These are phyloP conservation scores for Rhizoglyphus robini DNA, from an alignment of 1,140 invertebrate genomes.

Conservation along the genomic window DNA sequence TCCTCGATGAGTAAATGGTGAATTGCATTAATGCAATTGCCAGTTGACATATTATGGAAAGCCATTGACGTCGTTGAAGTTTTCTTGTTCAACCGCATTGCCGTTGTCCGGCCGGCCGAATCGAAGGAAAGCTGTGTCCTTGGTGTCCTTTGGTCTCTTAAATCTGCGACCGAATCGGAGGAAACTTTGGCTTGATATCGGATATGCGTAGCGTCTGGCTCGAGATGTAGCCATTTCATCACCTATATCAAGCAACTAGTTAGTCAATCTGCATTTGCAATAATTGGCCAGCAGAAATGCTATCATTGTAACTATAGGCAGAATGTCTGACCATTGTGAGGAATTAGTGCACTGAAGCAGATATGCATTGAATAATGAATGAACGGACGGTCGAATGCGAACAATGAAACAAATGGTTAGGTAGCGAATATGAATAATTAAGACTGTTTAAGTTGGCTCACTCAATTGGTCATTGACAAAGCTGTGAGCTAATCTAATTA, in stretches of 20 bases:
- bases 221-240: slow-evolving; percentile 1
- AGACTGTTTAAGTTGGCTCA: neutral
- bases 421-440: neutral
- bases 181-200: slow-evolving; percentile 5
- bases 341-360: no score
- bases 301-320: no score
- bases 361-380: slow-evolving; percentile 4
- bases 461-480: no score
- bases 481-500: slow-evolving; percentile 14
- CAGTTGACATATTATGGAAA: no score
- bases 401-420: no score
- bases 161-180: slow-evolving; percentile 12
- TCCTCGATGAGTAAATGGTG: no score
- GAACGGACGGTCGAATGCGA: neutral
- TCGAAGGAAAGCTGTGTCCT: slow-evolving; percentile 12
- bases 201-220: neutral
- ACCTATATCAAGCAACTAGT: neutral
- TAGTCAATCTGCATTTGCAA: neutral
- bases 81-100: neutral
- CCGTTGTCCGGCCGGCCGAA: slow-evolving; percentile 8
- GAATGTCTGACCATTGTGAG: no score
- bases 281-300: no score
- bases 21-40: no score
- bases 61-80: no score
- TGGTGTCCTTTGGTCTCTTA: neutral